These are phyloP conservation scores for Drosophila neotestacea DNA, from an alignment of 2,888 invertebrate genomes.

Conservation along the genomic window DNA sequence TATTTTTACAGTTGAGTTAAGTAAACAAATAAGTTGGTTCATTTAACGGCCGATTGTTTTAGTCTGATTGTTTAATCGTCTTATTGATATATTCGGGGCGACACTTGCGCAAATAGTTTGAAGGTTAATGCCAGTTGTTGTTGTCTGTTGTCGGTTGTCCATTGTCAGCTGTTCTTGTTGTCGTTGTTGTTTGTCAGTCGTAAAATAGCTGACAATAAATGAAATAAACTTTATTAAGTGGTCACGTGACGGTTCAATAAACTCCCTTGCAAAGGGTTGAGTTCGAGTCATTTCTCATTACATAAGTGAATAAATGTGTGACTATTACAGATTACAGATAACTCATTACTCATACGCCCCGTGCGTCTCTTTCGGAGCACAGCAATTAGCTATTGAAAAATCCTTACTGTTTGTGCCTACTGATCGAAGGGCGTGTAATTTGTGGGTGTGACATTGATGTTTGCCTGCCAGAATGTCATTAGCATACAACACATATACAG, in stretches of 20 bases:
- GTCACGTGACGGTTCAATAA: constrained; percentile 59
- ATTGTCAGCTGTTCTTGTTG: constrained; percentile 12
- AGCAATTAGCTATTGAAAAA: constrained; percentile 20
- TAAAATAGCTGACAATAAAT: constrained; percentile 44
- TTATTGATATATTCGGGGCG: constrained; percentile 42
- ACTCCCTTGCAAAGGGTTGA: constrained; percentile 21
- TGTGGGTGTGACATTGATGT: constrained; percentile 20
- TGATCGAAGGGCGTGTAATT: constrained; percentile 19
- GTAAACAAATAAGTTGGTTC: constrained; percentile 45
- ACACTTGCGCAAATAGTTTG: constrained; percentile 63
- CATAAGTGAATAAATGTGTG: constrained; percentile 14
- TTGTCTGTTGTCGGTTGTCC: constrained; percentile 13
- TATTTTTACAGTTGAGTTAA: constrained; percentile 39
- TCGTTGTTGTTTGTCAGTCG: constrained; percentile 35
- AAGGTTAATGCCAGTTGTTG: constrained; percentile 58
- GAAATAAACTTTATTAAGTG: constrained; percentile 33
- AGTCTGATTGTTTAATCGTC: constrained; percentile 44
- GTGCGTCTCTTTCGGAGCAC: not conserved
- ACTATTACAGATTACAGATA: constrained; percentile 6
- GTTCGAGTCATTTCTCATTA: constrained; percentile 13
- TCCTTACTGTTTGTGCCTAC: constrained; percentile 5
- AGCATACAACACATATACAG: constrained; percentile 4
- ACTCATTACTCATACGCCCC: constrained; percentile 35
- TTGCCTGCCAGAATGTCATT: constrained; percentile 40
- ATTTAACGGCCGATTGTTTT: constrained; percentile 50